Evolutionary conservation across 2,113 vertebrate species (phyloP).

Genomic region (Lipotes vexillifer): DNA sequence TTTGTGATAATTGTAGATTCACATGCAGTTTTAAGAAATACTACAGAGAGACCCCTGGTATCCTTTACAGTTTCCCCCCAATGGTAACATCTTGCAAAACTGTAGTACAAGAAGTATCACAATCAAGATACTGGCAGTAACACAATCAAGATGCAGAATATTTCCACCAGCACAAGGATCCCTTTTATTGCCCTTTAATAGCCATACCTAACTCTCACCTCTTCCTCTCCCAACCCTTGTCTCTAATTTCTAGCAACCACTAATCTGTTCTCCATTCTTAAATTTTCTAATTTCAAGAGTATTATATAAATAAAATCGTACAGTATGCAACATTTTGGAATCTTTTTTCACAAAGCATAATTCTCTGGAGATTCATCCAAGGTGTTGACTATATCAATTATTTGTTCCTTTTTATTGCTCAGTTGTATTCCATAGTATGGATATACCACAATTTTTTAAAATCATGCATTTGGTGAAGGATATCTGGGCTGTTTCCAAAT

Average conservation of each 20-base stretch:
- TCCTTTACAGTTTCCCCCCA: neutral
- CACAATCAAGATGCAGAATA: neutral
- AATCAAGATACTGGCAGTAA: neutral
- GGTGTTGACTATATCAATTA: neutral
- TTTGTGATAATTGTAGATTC: neutral
- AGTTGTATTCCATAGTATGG: neutral
- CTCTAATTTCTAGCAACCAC: neutral
- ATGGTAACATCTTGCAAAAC: neutral
- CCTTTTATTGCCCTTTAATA: neutral
- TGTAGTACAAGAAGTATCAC: neutral
- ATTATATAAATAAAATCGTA: neutral
- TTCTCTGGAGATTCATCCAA: neutral
- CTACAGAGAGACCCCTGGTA: neutral
- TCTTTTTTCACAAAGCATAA: neutral
- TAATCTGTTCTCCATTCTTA: neutral
- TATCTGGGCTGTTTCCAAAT: neutral
- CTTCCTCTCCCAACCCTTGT: neutral
- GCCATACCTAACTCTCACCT: neutral
- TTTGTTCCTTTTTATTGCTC: neutral
- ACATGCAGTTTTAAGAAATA: neutral
- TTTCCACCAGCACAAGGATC: neutral
- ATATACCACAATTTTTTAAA: neutral
- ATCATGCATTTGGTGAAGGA: neutral
- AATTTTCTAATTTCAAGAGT: neutral
- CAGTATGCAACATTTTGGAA: neutral